Base-by-base conservation (phyloP, 2,113 vertebrate species). In the Brachyhypopomus occidentalis region DNA sequence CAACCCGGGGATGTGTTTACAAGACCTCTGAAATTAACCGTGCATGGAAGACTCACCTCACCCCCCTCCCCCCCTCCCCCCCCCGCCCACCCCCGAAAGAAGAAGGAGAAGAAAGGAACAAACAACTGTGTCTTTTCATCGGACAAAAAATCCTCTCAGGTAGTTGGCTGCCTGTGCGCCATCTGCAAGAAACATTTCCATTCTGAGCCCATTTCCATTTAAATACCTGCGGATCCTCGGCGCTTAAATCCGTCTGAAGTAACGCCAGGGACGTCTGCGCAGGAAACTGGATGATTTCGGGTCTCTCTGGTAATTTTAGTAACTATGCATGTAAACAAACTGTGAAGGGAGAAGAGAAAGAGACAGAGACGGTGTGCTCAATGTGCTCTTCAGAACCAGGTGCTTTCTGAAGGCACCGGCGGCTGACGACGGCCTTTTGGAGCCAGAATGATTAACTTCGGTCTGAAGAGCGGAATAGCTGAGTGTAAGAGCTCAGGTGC, bases 1-100 rank as follows among this genome's bases (percentile, higher is more conserved):
- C 96, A 96, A 97, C 94, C 94, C 94, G 93, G 92, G 91, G 91
- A 93, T 96, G 94, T 96, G 95, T 97, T 98, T 97, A 96, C 93
- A 94, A 93, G 95, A 90, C 94, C 92, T 89, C 93, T 93, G 93
- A 94, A 96, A 95, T 93, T 91, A 89, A 92, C 89, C 92, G 87
- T 88, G 88, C 30, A 90, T 75, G 77, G 79, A 83, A 85, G 81
- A 80, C 82, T 75, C 82, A 23, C 72, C 71, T 58, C 48, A 66
- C 9, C n/a, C 48, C 71, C 82, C 19, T 66, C 71, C 41, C 34
- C 55, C 9, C 17, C 48, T n/a, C n/a, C n/a, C n/a, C n/a, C n/a
- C n/a, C n/a, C n/a, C n/a, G n/a, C n/a, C n/a, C n/a, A n/a, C n/a
- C n/a, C n/a, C n/a, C n/a, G 56, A 36, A 72, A 59, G 60, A 25